Evolutionary conservation across 1,140 invertebrate species (phyloP).

Genomic region (Heliothis virescens): DNA sequence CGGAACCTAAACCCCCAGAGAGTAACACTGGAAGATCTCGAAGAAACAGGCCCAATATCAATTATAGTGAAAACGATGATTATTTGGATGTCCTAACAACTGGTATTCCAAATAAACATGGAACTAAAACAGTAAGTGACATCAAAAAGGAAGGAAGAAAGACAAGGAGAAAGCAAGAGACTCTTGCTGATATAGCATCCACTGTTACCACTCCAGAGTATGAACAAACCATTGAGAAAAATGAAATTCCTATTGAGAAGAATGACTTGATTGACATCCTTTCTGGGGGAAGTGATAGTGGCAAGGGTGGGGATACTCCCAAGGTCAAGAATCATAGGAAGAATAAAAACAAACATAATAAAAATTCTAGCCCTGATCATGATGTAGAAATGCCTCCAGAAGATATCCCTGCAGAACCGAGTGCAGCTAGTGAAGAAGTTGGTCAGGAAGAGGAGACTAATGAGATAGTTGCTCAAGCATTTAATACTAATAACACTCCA

Average conservation of each 20-base stretch:
- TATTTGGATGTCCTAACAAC: conserved; percentile 75
- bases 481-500: conserved; percentile 65
- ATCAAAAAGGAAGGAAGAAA: conserved; percentile 77
- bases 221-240: conserved; percentile 59
- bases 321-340: conserved; percentile 75
- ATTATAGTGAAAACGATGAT: conserved; percentile 86
- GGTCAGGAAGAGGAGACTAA: conserved; percentile 64
- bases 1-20: conserved; percentile 82
- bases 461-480: conserved; percentile 50
- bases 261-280: conserved; percentile 77
- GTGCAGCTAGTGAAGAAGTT: conserved; percentile 56
- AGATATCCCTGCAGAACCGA: conserved; percentile 57
- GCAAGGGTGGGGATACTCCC: conserved; percentile 54
- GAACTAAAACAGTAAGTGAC: conserved; percentile 76
- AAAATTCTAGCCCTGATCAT: conserved; percentile 66
- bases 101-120: conserved; percentile 65
- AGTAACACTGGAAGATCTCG: conserved; percentile 74
- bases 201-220: conserved; percentile 57
- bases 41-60: conserved; percentile 84
- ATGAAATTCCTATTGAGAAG: conserved; percentile 69
- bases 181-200: conserved; percentile 50
- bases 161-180: conserved; percentile 72
- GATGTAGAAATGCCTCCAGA: conserved; percentile 53
- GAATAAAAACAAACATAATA: conserved; percentile 73
- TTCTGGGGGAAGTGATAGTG: conserved; percentile 58